Base-by-base conservation (phyloP, 2,888 invertebrate genomes). In the Stomorhina lunata region DNA sequence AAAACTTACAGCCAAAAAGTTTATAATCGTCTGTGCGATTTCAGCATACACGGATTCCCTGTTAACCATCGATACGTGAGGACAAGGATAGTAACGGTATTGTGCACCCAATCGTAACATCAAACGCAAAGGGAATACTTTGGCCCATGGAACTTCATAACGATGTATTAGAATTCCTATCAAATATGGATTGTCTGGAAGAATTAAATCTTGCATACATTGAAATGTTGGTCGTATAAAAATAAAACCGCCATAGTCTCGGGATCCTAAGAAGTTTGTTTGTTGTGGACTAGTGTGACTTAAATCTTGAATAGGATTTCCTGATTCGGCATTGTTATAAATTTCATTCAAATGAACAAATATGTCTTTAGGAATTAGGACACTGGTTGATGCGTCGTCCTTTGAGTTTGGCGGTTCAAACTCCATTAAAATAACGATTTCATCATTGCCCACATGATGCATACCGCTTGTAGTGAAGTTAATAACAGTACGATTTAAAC, bases 11-110 rank as follows among this genome's bases (percentile, higher is more conserved):
- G 96, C 96, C 84, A 97, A 91, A 71, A 97, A 93, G 92, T 96
- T 96, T 91, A 97, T 96, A 80, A 97, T 96, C 9, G 97, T 97
- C 89, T 96, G 96, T 0, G 96, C 96, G 78, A 97, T 95, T 92
- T 97, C 96, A 32, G 94, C 95, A 89, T 95, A 97, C 4, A 96
- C 95, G 0, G 96, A 94, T 85, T 95, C 95, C 12, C 97, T 92
- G 87, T 94, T 93, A 25, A 96, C 92, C 17, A 95, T 94, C 17
- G 96, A 96, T 63, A 97, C 94, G 83, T 97, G 92, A 1, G 96
- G 96, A 88, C 95, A 95, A 0, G 97, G 97, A 91, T 97, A 97
- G 88, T 96, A 96, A 82, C 96, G 93, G 91, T 95, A 96, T 89
- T 96, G 96, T 2, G 96, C 96, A 2, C 97, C 97, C 34, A 97